phyloP scores from a whole-genome alignment of 2,113 vertebrate species.

The Thalassoma bifasciatum region DNA sequence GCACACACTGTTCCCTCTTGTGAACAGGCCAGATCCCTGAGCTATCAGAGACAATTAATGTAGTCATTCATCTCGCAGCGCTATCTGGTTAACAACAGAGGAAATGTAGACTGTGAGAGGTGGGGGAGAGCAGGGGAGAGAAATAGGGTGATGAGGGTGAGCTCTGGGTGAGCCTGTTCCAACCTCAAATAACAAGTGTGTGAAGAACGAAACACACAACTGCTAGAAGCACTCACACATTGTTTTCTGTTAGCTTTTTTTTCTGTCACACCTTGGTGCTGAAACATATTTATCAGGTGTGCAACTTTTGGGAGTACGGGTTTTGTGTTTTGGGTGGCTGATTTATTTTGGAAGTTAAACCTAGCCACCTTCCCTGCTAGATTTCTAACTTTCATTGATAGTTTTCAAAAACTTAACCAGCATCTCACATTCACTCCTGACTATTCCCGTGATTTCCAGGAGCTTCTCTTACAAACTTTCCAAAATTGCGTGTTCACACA shows the following conservation, averaged over 20 bases:
- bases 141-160: constrained; percentile 42
- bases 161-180: constrained; percentile 43
- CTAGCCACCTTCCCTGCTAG: no score
- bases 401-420: no score
- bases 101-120: constrained; percentile 38
- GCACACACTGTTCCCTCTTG: constrained; percentile 17
- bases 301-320: no score
- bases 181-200: constrained; percentile 22
- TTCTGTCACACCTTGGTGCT: constrained; percentile 20
- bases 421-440: no score
- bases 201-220: constrained; percentile 30
- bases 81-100: constrained; percentile 63
- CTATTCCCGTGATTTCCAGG: no score
- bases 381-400: no score
- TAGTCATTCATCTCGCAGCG: constrained; percentile 55
- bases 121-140: not conserved
- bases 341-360: no score
- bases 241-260: constrained; percentile 1
- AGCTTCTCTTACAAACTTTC: no score
- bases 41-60: constrained; percentile 70
- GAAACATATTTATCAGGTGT: not conserved
- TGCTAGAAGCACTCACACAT: constrained; percentile 16
- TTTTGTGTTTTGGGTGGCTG: no score
- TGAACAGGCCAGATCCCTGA: constrained; percentile 53
- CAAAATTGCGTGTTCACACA: no score